Evolutionary conservation across 2,888 invertebrate species (phyloP), one percentile per base, ranked within the genome.

Genomic region (Operophtera brumata): DNA sequence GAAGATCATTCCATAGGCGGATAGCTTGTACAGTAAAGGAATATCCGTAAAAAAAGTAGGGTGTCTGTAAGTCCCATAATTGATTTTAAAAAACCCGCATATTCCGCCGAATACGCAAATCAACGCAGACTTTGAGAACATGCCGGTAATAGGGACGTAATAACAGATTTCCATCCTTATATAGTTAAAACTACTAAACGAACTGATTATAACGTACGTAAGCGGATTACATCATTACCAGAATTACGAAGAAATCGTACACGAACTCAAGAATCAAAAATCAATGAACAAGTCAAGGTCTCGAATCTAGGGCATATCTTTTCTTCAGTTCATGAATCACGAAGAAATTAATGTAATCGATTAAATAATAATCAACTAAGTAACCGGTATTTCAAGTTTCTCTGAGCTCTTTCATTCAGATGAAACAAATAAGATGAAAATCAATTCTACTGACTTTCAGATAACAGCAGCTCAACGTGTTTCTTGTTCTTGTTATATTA

Each of bases 221-320:
- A 55, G 34, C 47, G 47, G 50, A 56, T 56, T 51, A 30, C 51
- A 51, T 51, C 43, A 39, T 47, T 55, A 50, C 25, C 32, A 53
- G 12, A 28, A 44, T 51, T 56, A 47, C 28, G 36, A 52, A 57
- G 56, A 57, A 52, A 57, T 52, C 56, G 47, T 30, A 52, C 36
- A 52, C 52, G 41, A 57, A 52, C 47, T 13, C 30, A 43, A 13
- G 26, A 47, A 30, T 37, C 32, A 39, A 43, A 37, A 47, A 47
- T 40, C 40, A 45, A 6, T 34, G 13, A 42, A 39, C 32, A 35
- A 41, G 47, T 51, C 56, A 47, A 57, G 56, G 56, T 37, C 40
- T 35, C 7, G 1, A n/a, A 47, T 43, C 49, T 41, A 46, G 48
- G 48, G 26, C 40, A 11, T 1, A 4, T 28, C 28, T 28, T n/a